Conservation (phyloP, 2,113 vertebrate species). For the Nipponia nippon region DNA sequence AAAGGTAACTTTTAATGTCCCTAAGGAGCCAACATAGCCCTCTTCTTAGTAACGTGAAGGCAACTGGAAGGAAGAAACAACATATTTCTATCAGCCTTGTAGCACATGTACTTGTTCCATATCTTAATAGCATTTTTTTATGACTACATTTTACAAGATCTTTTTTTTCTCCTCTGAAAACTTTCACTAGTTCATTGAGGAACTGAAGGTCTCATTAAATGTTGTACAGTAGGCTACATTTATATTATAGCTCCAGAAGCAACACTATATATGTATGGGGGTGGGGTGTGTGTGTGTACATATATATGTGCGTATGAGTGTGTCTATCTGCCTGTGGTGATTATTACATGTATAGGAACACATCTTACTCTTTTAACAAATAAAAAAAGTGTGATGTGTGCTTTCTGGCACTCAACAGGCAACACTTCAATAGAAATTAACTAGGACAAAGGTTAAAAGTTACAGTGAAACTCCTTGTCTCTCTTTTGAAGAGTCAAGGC, state of each 20-base stretch:
- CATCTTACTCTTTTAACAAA: neutral
- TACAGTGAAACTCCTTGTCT: neutral
- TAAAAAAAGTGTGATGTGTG: neutral
- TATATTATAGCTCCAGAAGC: neutral
- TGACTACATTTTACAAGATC: neutral
- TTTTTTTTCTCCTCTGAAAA: neutral
- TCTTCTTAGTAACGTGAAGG: neutral
- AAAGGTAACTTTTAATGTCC: slow-evolving; percentile 62
- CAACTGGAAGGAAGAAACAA: neutral
- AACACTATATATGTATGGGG: neutral
- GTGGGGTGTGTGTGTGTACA: too few species aligned
- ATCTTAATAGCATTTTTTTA: neutral
- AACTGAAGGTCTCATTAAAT: neutral
- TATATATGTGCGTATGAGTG: too few species aligned
- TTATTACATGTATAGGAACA: neutral
- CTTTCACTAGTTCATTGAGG: neutral
- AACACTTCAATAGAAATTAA: neutral
- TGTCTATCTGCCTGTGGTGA: neutral
- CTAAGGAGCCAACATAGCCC: neutral
- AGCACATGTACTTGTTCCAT: neutral
- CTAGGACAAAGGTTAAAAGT: neutral
- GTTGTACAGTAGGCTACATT: neutral
- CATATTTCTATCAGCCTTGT: neutral
- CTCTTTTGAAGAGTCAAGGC: neutral
- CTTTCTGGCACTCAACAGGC: neutral